These are phyloP conservation scores for Halocynthia aurantium DNA, from an alignment of 23 tunicate species.

Conservation along the genomic window DNA sequence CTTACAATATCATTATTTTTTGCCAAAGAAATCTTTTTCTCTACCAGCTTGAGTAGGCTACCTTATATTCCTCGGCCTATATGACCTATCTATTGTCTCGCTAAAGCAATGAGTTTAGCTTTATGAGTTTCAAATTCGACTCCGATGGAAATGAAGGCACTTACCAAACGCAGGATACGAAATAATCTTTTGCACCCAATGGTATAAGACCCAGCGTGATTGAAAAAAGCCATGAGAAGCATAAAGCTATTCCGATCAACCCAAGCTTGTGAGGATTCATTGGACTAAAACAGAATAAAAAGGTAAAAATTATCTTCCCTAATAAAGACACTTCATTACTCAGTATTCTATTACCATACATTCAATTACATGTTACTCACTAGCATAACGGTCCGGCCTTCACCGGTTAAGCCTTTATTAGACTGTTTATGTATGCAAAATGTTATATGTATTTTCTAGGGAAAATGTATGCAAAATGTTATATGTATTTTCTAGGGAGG, in stretches of 20 bases:
- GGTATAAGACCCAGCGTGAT: background rate
- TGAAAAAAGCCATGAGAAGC: background rate
- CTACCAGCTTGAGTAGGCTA: too few species aligned
- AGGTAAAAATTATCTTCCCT: too few species aligned
- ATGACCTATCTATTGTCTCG: too few species aligned
- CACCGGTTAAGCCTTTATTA: background rate
- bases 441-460: too few species aligned
- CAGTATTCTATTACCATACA: background rate
- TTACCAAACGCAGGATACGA: constrained; percentile 3
- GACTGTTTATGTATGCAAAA: background rate
- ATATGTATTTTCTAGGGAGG: too few species aligned
- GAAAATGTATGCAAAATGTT: too few species aligned
- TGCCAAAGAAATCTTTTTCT: too few species aligned
- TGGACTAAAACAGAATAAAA: background rate
- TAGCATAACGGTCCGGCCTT: background rate
- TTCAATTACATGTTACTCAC: too few species aligned
- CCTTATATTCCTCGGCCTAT: too few species aligned
- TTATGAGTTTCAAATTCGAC: too few species aligned
- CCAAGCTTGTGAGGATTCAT: background rate
- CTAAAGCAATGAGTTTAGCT: too few species aligned
- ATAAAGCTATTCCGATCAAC: background rate
- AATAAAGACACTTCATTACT: background rate
- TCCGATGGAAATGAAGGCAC: background rate
- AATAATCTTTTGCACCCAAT: constrained; percentile 3
- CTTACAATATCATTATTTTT: too few species aligned